Base-by-base conservation (phyloP, 2,113 vertebrate genomes). In the Brachyhypopomus occidentalis region DNA sequence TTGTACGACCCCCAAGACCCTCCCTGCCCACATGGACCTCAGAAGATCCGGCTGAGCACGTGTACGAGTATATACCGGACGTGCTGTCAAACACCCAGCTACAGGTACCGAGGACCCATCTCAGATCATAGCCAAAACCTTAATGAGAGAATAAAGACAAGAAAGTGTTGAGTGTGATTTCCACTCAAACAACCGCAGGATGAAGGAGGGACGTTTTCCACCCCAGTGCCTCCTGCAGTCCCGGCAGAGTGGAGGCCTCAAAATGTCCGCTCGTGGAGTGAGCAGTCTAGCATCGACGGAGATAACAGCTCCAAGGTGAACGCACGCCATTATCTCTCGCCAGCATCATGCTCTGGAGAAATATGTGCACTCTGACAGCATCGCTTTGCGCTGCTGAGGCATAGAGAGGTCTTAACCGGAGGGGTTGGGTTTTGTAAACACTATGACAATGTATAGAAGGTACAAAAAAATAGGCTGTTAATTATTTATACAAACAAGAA, bases 301-400 rank as follows among this genome's bases (percentile, higher is more conserved):
- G 55, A 81, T 20, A 34, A 2, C 38, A 84, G 25, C 4, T n/a
- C 48, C 70, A 84, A 25, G 76, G 83, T 84, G 30, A 64, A 64
- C 1, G 34, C 6, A 48, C 3, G 38, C 66, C 17, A 34, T 22
- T 67, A 34, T 70, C 30, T 56, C 4, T 9, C 20, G 23, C 7
- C 25, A 14, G 19, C 11, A 30, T 52, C 23, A 55, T 23, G 34
- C 4, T 55, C 16, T 30, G 52, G 2, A 63, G 27, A 45, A 27
- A 56, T 25, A 58, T 69, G 4, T 2, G 8, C 19, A 1, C 34
- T 12, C 19, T 69, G 17, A 38, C 34, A 2, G 19, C 66, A 38
- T 1, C 17, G n/a, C 27, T 19, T 64, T 64, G 19, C 1, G 2
- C 30, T 62, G 22, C 7, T 5, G 22, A 11, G 3, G 5, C 0